phyloP scores from a whole-genome alignment of 2,797 vertebrate species.

The Sebastes kiyomatsui region DNA sequence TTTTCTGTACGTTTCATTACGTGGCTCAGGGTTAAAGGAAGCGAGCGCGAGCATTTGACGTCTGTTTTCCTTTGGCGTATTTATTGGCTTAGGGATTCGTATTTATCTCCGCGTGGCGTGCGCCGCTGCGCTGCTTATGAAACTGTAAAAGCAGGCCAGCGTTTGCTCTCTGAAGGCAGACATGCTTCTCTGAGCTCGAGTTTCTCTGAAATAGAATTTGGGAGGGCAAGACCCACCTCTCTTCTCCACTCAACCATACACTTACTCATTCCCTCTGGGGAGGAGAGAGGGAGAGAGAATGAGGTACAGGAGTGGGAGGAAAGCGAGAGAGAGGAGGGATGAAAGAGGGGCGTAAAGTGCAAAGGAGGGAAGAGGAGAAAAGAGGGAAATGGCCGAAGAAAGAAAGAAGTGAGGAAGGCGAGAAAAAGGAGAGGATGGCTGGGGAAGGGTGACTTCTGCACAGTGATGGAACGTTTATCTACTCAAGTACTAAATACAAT shows the following conservation, averaged over 20 bases:
- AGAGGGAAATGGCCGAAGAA: constrained; percentile 31
- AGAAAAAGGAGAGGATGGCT: constrained; percentile 6
- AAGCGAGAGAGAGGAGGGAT: constrained; percentile 26
- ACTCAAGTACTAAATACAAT: neutral
- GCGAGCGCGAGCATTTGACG: constrained; percentile 36
- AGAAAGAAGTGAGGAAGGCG: neutral
- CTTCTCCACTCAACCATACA: constrained; percentile 77
- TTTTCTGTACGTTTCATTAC: constrained; percentile 33
- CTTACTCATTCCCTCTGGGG: constrained; percentile 74
- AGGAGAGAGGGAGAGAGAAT: constrained; percentile 48
- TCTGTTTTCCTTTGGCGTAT: constrained; percentile 48
- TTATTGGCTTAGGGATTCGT: constrained; percentile 51
- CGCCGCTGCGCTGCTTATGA: constrained; percentile 48
- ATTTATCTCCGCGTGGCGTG: constrained; percentile 40
- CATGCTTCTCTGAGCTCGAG: constrained; percentile 72
- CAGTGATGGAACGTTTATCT: neutral
- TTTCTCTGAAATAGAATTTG: constrained; percentile 80
- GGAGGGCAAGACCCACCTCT: constrained; percentile 79
- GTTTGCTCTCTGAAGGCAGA: constrained; percentile 63
- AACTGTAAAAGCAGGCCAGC: constrained; percentile 68
- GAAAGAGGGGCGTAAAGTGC: constrained; percentile 53
- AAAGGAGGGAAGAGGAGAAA: constrained; percentile 44
- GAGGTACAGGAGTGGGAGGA: constrained; percentile 58
- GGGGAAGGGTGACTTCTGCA: neutral
- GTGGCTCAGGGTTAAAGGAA: constrained; percentile 36